Evolutionary conservation across 2,113 vertebrate genomes (phyloP).

Genomic region (Ancistrus triradiatus): DNA sequence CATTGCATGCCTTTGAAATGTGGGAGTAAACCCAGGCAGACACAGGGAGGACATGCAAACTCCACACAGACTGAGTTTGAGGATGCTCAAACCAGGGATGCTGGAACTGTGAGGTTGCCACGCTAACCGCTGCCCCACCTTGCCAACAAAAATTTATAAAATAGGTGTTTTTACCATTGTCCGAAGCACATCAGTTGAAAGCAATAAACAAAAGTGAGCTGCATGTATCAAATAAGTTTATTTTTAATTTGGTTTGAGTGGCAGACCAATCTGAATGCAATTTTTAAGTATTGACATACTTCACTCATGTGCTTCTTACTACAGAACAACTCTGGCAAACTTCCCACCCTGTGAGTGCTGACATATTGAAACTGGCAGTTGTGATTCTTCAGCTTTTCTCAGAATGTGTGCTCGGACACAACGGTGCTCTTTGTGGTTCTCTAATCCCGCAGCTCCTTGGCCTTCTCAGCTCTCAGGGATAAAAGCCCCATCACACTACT

Average conservation of each 20-base stretch:
- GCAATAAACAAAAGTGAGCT: too few relatives aligned
- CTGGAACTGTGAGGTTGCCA: too few relatives aligned
- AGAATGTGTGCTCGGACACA: constrained; percentile 84
- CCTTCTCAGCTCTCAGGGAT: constrained; percentile 94
- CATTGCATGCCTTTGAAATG: too few relatives aligned
- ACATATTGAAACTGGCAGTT: constrained; percentile 74
- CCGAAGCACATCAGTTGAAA: too few relatives aligned
- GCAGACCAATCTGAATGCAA: background rate
- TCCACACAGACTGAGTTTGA: too few relatives aligned
- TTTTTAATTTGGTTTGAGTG: constrained; percentile 1
- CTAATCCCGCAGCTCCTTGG: constrained; percentile 94
- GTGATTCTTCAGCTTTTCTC: constrained; percentile 73
- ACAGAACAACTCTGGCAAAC: constrained; percentile 26
- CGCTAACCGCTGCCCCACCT: too few relatives aligned
- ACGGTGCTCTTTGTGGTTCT: constrained; percentile 88
- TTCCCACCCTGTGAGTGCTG: constrained; percentile 53
- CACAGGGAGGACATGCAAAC: too few relatives aligned
- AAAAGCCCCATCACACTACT: constrained; percentile 97
- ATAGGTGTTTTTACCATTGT: too few relatives aligned
- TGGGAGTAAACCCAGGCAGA: too few relatives aligned
- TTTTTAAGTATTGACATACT: background rate
- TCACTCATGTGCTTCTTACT: constrained; percentile 31
- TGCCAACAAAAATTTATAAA: too few relatives aligned
- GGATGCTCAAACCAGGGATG: too few relatives aligned
- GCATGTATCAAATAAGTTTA: too few relatives aligned